Evolutionary conservation across 2,113 vertebrate species (phyloP).

Genomic region (Ceratotherium simum): DNA sequence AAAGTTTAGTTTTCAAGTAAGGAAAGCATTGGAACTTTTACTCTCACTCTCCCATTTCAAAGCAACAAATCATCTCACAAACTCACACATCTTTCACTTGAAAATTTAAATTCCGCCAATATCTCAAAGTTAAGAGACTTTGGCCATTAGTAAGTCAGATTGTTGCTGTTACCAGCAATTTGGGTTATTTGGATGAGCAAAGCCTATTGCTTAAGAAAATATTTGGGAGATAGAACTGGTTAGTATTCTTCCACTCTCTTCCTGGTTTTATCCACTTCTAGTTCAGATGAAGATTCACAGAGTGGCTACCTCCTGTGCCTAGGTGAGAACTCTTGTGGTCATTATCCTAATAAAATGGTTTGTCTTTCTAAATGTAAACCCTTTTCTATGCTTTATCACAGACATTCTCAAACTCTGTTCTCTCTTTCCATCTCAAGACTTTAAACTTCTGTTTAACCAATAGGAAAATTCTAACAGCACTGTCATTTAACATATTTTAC

Average conservation of each 20-base stretch:
- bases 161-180: background rate
- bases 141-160: background rate
- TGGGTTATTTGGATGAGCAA: background rate
- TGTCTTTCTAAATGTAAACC: background rate
- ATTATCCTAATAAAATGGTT: background rate
- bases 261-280: background rate
- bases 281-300: background rate
- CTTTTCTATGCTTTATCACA: background rate
- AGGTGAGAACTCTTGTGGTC: background rate
- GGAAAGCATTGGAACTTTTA: conserved; percentile 16
- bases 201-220: background rate
- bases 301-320: background rate
- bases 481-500: background rate
- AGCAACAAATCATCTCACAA: background rate
- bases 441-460: background rate
- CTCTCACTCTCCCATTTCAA: background rate
- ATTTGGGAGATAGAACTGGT: background rate
- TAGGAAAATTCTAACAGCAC: background rate
- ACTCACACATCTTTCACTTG: background rate
- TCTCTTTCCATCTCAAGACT: background rate
- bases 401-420: background rate
- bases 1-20: background rate
- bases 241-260: background rate
- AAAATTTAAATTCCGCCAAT: conserved; percentile 46
- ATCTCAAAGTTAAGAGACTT: background rate